A percentile compares a stretch with the other conserved stretches of the same genome.
These are phyloP conservation scores for Caenorhabditis virilis DNA, from an alignment of 2,888 invertebrate species.

Conservation along the genomic window DNA sequence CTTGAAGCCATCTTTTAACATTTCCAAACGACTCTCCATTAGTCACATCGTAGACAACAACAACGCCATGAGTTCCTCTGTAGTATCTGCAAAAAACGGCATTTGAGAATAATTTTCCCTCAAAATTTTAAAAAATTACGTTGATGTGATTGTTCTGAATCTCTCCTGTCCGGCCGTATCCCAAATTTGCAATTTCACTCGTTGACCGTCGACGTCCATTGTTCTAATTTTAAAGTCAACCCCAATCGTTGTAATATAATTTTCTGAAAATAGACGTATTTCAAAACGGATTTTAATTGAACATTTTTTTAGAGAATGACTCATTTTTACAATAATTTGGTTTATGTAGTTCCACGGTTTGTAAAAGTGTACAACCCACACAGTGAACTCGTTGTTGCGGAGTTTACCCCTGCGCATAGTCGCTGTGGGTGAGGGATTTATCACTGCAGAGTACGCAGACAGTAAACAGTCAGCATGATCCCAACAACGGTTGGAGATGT, in stretches of 20 bases:
- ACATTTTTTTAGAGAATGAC: not conserved
- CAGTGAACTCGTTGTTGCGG: no score
- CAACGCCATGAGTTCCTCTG: slow-evolving; percentile 97
- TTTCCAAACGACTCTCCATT: slow-evolving; percentile 98
- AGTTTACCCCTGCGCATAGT: no score
- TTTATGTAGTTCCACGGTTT: no score
- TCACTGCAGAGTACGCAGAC: no score
- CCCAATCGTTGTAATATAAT: slow-evolving; percentile 93
- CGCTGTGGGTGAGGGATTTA: no score
- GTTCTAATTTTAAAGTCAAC: slow-evolving; percentile 99
- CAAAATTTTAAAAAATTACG: slow-evolving; percentile 72
- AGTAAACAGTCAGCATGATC: no score
- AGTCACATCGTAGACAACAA: slow-evolving; percentile 98
- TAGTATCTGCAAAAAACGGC: slow-evolving; percentile 80
- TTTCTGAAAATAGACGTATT: slow-evolving; percentile 71
- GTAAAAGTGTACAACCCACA: no score
- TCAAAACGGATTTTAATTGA: not conserved
- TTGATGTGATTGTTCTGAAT: slow-evolving; percentile 97
- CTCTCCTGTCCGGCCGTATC: slow-evolving; percentile 96
- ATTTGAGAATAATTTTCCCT: not conserved
- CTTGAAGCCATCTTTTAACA: slow-evolving; percentile 97
- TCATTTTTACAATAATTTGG: not conserved
- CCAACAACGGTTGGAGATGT: no score
- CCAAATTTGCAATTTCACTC: slow-evolving; percentile 71
- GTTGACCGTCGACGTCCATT: slow-evolving; percentile 73